These are phyloP conservation scores for Drosophila paulistorum DNA, from an alignment of 1,140 invertebrate genomes.

Conservation along the genomic window DNA sequence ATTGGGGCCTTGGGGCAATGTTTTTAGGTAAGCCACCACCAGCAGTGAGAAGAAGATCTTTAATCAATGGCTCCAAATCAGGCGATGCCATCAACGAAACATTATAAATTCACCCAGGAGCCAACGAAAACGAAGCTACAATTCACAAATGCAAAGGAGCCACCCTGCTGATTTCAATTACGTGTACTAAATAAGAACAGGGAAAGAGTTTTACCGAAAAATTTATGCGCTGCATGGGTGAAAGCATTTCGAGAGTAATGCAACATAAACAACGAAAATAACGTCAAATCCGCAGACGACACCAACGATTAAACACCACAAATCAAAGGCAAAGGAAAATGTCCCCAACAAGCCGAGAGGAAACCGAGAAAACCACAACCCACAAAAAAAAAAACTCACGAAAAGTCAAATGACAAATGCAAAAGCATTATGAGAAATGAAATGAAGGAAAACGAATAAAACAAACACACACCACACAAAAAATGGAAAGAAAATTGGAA, in stretches of 20 bases:
- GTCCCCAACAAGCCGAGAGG: slow-evolving; percentile 9
- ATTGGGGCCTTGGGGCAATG: slow-evolving; percentile 21
- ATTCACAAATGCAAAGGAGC: slow-evolving; percentile 45
- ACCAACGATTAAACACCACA: slow-evolving; percentile 75
- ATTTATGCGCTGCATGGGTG: slow-evolving; percentile 67
- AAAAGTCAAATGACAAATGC: slow-evolving; percentile 73
- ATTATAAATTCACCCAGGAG: slow-evolving; percentile 40
- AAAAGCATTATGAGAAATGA: slow-evolving; percentile 45
- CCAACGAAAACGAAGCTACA: slow-evolving; percentile 22
- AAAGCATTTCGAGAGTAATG: slow-evolving; percentile 43
- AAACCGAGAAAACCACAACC: slow-evolving; percentile 25
- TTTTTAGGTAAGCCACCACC: slow-evolving; percentile 58
- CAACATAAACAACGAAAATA: slow-evolving; percentile 47
- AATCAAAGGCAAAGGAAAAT: slow-evolving; percentile 52
- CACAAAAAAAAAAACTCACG: slow-evolving; percentile 30
- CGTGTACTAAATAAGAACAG: slow-evolving; percentile 31
- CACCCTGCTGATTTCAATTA: slow-evolving; percentile 76
- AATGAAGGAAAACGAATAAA: slow-evolving; percentile 34
- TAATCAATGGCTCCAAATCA: slow-evolving; percentile 64
- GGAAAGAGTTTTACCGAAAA: slow-evolving; percentile 25
- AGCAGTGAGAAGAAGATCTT: slow-evolving; percentile 38
- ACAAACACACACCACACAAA: slow-evolving; percentile 11
- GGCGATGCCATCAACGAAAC: slow-evolving; percentile 61
- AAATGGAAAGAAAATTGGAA: slow-evolving; percentile 20
- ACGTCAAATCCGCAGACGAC: slow-evolving; percentile 57